phyloP scores from a whole-genome alignment of 2,888 invertebrate species.

The Ectemnius continuus region DNA sequence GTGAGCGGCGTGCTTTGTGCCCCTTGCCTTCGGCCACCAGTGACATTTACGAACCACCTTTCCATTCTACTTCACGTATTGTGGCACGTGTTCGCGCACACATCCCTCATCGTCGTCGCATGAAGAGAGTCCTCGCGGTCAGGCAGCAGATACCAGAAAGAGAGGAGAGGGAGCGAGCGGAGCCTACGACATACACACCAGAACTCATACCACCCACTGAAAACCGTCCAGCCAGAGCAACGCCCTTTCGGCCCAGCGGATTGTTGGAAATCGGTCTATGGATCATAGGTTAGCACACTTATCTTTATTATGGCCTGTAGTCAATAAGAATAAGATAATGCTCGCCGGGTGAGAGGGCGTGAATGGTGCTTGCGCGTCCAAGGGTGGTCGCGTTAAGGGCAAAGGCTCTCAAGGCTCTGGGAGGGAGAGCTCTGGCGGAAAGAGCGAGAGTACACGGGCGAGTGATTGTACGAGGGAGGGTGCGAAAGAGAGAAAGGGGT shows the following conservation, averaged over 20 bases:
- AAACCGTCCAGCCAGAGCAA: constrained; percentile 22
- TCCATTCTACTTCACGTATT: neutral
- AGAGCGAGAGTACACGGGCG: neutral
- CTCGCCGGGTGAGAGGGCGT: neutral
- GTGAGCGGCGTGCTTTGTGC: no score
- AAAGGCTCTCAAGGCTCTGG: neutral
- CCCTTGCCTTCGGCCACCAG: no score
- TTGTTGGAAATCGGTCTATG: constrained; percentile 69
- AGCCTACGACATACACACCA: no score
- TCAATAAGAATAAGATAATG: no score
- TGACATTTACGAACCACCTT: no score
- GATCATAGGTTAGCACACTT: constrained; percentile 74
- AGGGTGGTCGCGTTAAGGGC: neutral
- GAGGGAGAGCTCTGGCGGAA: neutral
- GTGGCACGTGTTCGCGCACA: constrained; percentile 39
- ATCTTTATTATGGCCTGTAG: no score
- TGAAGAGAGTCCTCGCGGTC: constrained; percentile 30
- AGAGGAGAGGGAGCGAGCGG: no score
- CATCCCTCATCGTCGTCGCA: neutral
- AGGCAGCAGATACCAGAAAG: constrained; percentile 18
- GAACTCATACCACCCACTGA: no score
- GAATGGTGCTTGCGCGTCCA: neutral
- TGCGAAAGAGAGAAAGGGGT: neutral
- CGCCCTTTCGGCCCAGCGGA: constrained; percentile 54
- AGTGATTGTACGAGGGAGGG: constrained; percentile 12